A percentile compares a stretch with the other conserved stretches of the same genome.
These are phyloP conservation scores for Mormyrops boulengeri DNA, from an alignment of 2,797 vertebrate genomes.

Conservation along the genomic window DNA sequence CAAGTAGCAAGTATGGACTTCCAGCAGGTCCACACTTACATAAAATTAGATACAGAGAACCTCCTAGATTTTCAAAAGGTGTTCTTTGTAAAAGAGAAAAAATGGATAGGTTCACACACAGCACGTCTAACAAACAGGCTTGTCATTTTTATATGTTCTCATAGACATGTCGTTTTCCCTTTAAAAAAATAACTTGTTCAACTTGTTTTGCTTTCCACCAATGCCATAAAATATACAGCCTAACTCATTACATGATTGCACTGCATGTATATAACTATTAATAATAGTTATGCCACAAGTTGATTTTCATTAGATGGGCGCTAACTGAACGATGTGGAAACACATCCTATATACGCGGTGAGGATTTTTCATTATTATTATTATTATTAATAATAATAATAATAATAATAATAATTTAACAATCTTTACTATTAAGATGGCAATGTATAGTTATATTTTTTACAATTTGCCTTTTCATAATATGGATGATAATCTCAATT, in stretches of 20 bases:
- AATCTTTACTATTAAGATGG: neutral
- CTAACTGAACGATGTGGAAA: neutral
- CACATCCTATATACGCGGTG: neutral
- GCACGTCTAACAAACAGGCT: neutral
- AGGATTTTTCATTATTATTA: neutral
- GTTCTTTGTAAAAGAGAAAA: neutral
- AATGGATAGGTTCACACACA: neutral
- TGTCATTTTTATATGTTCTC: neutral
- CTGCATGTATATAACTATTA: neutral
- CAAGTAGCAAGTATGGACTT: neutral
- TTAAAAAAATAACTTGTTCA: neutral
- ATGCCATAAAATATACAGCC: neutral
- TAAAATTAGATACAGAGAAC: neutral
- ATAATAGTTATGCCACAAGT: neutral
- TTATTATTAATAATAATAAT: too few relatives aligned
- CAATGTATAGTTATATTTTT: neutral
- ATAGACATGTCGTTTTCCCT: neutral
- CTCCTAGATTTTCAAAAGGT: neutral
- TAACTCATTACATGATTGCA: neutral
- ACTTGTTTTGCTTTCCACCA: conserved; percentile 1
- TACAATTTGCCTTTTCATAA: neutral
- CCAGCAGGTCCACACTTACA: neutral
- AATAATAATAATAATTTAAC: too few relatives aligned
- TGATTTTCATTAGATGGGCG: neutral
- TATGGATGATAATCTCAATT: neutral